Percentiles rank a stretch among this genome's conserved stretches.
Evolutionary conservation across 2,113 vertebrate species (phyloP).

Genomic region (Chauna torquata): DNA sequence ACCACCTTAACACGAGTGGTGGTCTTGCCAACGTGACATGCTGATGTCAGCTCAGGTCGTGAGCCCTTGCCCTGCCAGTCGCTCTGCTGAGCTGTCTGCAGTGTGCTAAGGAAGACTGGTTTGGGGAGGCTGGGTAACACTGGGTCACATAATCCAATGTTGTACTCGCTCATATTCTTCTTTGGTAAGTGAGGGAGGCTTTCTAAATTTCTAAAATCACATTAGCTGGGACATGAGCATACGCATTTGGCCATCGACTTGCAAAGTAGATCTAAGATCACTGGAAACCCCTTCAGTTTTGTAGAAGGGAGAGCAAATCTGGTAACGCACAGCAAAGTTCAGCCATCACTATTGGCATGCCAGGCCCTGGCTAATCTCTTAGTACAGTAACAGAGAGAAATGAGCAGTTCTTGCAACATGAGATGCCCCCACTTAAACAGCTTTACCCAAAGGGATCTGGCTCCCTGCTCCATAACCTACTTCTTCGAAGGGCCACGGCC

Average conservation of each 20-base stretch:
- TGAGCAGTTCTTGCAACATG: not conserved
- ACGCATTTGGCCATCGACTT: not conserved
- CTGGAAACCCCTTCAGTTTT: constrained; percentile 16
- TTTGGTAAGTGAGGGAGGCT: not conserved
- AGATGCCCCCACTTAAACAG: not conserved
- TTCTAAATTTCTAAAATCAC: not conserved
- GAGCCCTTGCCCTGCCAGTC: not conserved
- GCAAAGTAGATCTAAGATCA: constrained; percentile 14
- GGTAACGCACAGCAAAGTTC: not conserved
- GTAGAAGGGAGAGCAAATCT: not conserved
- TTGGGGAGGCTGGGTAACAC: not conserved
- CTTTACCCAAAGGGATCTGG: not conserved
- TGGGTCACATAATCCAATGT: not conserved
- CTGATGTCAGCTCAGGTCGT: not conserved
- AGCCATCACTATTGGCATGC: not conserved
- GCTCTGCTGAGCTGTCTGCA: not conserved
- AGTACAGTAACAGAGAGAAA: not conserved
- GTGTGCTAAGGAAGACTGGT: not conserved
- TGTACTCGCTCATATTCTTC: not conserved
- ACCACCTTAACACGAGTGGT: not conserved
- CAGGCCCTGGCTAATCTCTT: not conserved
- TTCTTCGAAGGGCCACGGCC: fast-evolving
- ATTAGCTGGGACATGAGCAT: not conserved
- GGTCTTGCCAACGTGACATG: not conserved
- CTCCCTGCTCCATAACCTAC: not conserved